phyloP scores from a whole-genome alignment of 1,140 invertebrate genomes.

The Nasonia longicornis region DNA sequence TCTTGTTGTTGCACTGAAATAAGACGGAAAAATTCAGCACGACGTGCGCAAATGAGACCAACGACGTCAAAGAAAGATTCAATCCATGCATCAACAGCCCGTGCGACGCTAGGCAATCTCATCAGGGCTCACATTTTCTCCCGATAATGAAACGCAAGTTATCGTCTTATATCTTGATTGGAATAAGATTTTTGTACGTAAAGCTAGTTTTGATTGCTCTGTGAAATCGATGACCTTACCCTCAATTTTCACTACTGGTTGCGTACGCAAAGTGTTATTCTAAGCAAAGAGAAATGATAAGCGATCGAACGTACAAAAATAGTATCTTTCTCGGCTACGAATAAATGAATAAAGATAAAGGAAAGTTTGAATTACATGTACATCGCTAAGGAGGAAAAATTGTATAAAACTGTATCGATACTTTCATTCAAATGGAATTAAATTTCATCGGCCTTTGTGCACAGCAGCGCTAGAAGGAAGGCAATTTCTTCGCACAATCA shows the following conservation, averaged over 20 bases:
- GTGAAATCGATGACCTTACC: not conserved
- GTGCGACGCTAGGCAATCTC: not conserved
- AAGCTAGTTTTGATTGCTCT: conserved; percentile 29
- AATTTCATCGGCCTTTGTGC: too few species aligned
- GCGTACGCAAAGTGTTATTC: not conserved
- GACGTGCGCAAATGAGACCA: not conserved
- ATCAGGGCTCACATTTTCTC: conserved; percentile 9
- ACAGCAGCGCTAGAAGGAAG: too few species aligned
- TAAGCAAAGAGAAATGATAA: not conserved
- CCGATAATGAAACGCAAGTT: not conserved
- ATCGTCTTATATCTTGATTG: conserved; percentile 5
- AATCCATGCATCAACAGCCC: not conserved
- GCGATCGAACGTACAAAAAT: not conserved
- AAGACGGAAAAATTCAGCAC: not conserved
- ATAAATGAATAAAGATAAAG: too few species aligned
- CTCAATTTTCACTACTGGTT: not conserved
- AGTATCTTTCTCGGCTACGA: not conserved
- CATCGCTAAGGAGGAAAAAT: too few species aligned
- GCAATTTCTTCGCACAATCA: too few species aligned
- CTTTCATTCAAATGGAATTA: not conserved
- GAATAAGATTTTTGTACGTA: conserved; percentile 17
- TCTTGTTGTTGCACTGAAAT: not conserved
- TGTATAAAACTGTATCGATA: not conserved
- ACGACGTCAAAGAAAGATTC: not conserved
- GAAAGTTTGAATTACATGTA: too few species aligned